Conservation (phyloP, 1,140 invertebrate genomes). For the Nasonia vitripennis region DNA sequence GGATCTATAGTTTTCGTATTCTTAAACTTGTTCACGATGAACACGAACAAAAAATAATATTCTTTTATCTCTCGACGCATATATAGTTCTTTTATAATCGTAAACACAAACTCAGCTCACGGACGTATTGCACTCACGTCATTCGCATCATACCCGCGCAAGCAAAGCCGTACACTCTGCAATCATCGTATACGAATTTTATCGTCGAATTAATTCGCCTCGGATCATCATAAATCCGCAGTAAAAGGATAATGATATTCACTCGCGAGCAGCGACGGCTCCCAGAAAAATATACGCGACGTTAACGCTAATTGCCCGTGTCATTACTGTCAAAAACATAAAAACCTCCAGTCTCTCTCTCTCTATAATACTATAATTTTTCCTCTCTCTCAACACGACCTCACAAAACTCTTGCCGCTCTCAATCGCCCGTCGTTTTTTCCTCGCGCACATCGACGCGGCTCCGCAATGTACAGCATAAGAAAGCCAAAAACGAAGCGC, state of each 20-base stretch:
- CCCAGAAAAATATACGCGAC: not conserved
- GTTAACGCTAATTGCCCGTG: slow-evolving; percentile 23
- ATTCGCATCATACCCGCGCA: too few species aligned
- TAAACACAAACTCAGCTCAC: too few species aligned
- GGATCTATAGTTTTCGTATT: too few species aligned
- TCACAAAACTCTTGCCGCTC: slow-evolving; percentile 27
- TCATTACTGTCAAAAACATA: slow-evolving; percentile 22
- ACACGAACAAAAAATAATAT: too few species aligned
- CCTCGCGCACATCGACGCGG: not conserved
- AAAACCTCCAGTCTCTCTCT: not conserved
- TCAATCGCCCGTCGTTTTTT: slow-evolving; percentile 35
- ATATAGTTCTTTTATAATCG: too few species aligned
- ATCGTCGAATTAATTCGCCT: not conserved
- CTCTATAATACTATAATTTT: slow-evolving; percentile 24
- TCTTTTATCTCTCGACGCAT: too few species aligned
- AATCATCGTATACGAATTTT: not conserved
- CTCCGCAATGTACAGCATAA: not conserved
- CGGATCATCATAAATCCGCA: not conserved
- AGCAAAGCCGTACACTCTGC: not conserved
- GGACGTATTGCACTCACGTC: too few species aligned
- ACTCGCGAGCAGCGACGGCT: not conserved
- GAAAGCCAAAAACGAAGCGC: not conserved
- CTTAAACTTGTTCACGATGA: too few species aligned
- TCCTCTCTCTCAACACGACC: not conserved
- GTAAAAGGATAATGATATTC: slow-evolving; percentile 15